Base-by-base conservation (phyloP, 2,797 vertebrate species). In the Chlorospingus flavigularis region DNA sequence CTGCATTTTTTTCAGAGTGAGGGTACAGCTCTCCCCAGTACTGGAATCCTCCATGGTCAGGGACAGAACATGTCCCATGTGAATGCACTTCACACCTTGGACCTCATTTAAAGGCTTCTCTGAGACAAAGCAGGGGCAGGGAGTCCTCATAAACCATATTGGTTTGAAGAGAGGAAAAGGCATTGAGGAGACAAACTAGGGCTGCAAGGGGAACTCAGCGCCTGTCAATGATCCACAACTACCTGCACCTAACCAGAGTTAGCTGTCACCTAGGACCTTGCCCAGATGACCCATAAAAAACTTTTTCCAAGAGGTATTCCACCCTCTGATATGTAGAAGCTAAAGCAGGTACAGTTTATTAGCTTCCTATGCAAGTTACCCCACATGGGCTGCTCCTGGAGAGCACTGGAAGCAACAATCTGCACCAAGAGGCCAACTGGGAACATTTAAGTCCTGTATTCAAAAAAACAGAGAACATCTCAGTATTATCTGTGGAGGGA, bases 271-370 rank as follows among this genome's bases (percentile, higher is more conserved):
- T 66, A 48, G 47, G 20, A 68, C 47, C 66, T 78, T 39, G 55
- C 40, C 60, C 43, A 53, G 26, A 60, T 4, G 3, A 88, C 25
- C 55, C 39, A 48, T 40, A 86, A 75, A 54, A 16, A 55, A 39
- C 43, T 53, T 93, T n/a, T 63, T 48, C 43, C 50, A 83, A 67
- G 53, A 86, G 25, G 33, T 43, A 66, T 77, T 87, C 86, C 51
- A 82, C 43, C 11, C 53, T 71, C 45, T 88, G 77, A 78, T 75
- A 92, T 78, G 85, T 60, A 89, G 71, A 92, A 58, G 67, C 35
- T 60, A 79, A 92, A 90, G 79, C 31, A 92, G 76, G 76, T 88
- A 47, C 62, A 72, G 54, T 91, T 95, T 81, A 86, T 80, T 51
- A 58, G 65, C 62, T 75, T 86, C 66, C 61, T 66, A 28, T 51